A percentile compares a stretch with the other conserved stretches of the same genome.
phyloP scores from a whole-genome alignment of 2,888 invertebrate genomes.

The Leptopterna dolabrata region DNA sequence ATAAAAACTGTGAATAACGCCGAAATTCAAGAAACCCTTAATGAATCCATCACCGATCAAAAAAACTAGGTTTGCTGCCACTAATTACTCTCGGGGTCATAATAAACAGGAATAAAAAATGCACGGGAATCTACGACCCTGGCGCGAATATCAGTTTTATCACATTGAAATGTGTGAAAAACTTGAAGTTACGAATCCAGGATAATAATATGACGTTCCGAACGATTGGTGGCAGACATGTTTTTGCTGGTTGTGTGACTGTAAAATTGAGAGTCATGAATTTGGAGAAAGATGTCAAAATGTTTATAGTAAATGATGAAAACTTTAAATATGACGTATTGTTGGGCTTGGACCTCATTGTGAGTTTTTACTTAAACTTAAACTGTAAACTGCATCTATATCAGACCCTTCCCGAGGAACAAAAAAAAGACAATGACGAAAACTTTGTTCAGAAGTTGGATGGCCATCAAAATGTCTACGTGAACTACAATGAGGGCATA shows the following conservation, averaged over 20 bases:
- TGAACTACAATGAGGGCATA: constrained; percentile 24
- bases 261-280: background rate
- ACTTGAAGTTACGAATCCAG: background rate
- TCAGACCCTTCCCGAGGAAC: background rate
- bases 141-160: background rate
- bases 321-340: constrained; percentile 20
- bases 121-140: background rate
- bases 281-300: background rate
- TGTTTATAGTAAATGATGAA: constrained; percentile 11
- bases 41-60: no score
- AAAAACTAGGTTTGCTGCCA: no score
- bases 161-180: background rate
- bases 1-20: background rate
- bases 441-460: background rate
- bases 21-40: background rate
- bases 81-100: background rate
- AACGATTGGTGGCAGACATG: constrained; percentile 8
- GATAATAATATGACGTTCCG: background rate
- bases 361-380: background rate
- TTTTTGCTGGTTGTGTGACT: background rate
- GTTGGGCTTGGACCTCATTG: background rate
- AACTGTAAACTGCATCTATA: background rate
- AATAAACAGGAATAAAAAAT: background rate
- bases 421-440: background rate
- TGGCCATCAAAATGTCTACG: background rate